Evolutionary conservation across 2,113 vertebrate species (phyloP), one percentile per base, ranked within the genome.

Genomic region (Rhadina sibilatrix): DNA sequence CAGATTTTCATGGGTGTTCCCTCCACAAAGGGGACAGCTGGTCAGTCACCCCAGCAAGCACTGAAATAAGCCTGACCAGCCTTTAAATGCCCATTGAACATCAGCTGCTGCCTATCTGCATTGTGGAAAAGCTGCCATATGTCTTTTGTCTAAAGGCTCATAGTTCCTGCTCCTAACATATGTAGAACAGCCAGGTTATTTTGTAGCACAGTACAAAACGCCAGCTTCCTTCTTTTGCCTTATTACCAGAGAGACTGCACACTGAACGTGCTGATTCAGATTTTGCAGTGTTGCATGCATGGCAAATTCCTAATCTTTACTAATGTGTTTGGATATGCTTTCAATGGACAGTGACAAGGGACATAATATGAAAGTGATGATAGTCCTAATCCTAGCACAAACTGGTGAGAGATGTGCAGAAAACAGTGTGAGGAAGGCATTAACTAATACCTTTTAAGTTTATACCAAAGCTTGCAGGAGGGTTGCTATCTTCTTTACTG

Each of bases 301-400:
- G 37, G 90, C 37, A 61, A 84, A 68, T 97, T 96, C 15, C 97
- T 96, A 19, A 98, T 44, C 64, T 98, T 97, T 91, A 91, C 97
- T 84, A 46, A 92, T 46, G 97, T 74, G 24, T 97, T 96, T 77
- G 97, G 96, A 89, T 97, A 97, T 84, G 83, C 68, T 89, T 95
- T 68, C 92, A 98, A 88, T 27, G 31, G 97, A 96, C 80, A 98
- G 94, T 78, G 97, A 97, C 96, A 98, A 98, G 83, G 95, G 96
- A 89, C 96, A 95, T 91, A 96, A 77, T 31, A 90, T 97, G 85
- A 96, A 87, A n/a, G 95, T 92, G 87, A 86, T 96, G 68, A 90
- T 94, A 8, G 95, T 96, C 72, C 95, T 96, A 96, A 97, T 95
- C 94, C 96, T 96, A 94, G 94, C 95, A 94, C 92, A 96, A 94